These are phyloP conservation scores for Folsomia candida DNA, from an alignment of 2,888 invertebrate species.

Conservation along the genomic window DNA sequence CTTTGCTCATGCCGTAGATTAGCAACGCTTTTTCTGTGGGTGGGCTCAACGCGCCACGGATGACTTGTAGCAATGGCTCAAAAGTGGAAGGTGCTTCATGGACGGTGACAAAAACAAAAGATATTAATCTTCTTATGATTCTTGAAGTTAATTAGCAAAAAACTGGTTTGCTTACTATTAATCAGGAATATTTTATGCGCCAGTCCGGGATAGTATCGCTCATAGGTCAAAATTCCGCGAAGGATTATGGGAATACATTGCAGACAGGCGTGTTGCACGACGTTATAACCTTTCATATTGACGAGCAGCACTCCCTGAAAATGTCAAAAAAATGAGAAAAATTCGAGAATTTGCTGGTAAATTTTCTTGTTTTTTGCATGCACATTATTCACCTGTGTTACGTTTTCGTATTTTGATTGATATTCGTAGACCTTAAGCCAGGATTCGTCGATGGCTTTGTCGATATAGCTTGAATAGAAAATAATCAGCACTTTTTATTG, in stretches of 20 bases:
- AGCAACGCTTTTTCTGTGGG: neutral
- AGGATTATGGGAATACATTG: conserved; percentile 1
- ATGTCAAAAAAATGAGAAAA: too few relatives aligned
- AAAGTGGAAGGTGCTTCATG: neutral
- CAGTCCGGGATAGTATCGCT: neutral
- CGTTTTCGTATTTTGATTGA: neutral
- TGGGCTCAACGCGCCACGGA: neutral
- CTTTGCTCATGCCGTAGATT: neutral
- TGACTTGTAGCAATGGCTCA: neutral
- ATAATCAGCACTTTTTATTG: too few relatives aligned
- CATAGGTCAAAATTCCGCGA: neutral
- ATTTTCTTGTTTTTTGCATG: too few relatives aligned
- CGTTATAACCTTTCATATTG: neutral
- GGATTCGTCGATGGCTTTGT: neutral
- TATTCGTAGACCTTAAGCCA: neutral
- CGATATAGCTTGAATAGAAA: too few relatives aligned
- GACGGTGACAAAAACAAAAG: neutral
- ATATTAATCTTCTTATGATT: neutral
- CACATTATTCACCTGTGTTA: too few relatives aligned
- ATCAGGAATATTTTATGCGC: neutral
- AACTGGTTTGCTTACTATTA: neutral
- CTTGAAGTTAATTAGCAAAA: too few relatives aligned
- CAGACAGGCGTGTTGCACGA: neutral
- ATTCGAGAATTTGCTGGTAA: too few relatives aligned
- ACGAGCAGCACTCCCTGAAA: neutral